Evolutionary conservation across 1,140 invertebrate genomes (phyloP).

Genomic region (Anadara kagoshimensis): DNA sequence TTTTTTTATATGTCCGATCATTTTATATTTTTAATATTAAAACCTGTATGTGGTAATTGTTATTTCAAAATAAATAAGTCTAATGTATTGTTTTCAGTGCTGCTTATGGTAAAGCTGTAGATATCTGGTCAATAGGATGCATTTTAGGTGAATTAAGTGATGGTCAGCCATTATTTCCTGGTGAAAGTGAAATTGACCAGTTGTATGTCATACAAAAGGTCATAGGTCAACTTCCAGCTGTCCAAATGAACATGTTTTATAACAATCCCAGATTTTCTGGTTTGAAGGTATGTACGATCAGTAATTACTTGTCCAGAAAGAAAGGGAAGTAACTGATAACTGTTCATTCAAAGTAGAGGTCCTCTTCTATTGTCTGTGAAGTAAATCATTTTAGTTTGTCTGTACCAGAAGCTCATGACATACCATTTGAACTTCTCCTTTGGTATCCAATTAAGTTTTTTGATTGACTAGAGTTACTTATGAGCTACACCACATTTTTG

Average conservation of each 20-base stretch:
- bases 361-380: too few relatives aligned
- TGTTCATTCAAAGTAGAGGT: too few relatives aligned
- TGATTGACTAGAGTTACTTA: too few relatives aligned
- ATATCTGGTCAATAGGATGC: constrained; percentile 74
- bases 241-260: constrained; percentile 71
- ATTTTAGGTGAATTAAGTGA: constrained; percentile 72
- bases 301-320: not conserved
- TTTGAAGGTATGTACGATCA: constrained; percentile 61
- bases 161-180: constrained; percentile 72
- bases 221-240: constrained; percentile 68
- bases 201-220: constrained; percentile 72
- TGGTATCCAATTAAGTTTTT: too few relatives aligned
- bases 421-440: too few relatives aligned
- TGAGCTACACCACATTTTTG: too few relatives aligned
- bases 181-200: constrained; percentile 74
- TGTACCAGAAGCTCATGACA: too few relatives aligned
- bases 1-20: too few relatives aligned
- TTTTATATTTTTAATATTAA: too few relatives aligned
- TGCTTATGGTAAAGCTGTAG: constrained; percentile 72
- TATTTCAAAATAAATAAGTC: too few relatives aligned
- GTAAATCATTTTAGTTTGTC: too few relatives aligned
- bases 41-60: too few relatives aligned
- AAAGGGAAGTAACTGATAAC: not conserved
- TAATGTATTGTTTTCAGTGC: constrained; percentile 44
- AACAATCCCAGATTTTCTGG: constrained; percentile 70